Percentiles rank a stretch among this genome's conserved stretches.
phyloP scores from a whole-genome alignment of 2,113 vertebrate genomes.

The Chaenocephalus aceratus region DNA sequence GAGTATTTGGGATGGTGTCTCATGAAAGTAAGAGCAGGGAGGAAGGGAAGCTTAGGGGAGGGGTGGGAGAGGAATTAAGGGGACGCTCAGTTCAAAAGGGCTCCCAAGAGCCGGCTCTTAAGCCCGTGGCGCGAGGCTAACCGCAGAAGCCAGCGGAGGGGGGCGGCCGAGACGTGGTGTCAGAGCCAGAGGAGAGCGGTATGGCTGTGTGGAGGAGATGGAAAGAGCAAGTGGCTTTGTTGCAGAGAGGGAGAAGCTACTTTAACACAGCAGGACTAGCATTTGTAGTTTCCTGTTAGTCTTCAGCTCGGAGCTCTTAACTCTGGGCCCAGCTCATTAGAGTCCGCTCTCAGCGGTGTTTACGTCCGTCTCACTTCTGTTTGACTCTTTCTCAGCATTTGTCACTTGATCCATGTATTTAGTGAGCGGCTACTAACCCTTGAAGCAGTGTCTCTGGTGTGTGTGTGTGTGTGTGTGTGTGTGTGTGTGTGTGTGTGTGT shows the following conservation, averaged over 20 bases:
- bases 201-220: slow-evolving; percentile 14
- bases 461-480: slow-evolving; percentile 1
- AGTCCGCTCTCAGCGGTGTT: slow-evolving; percentile 14
- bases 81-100: slow-evolving; percentile 65
- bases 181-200: slow-evolving; percentile 46
- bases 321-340: slow-evolving; percentile 56
- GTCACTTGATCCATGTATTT: slow-evolving; percentile 30
- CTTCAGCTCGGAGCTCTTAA: slow-evolving; percentile 22
- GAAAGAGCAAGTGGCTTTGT: slow-evolving; percentile 7
- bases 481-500: slow-evolving; percentile 28
- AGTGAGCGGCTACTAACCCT: slow-evolving; percentile 22
- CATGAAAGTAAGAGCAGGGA: slow-evolving; percentile 47
- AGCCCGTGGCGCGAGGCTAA: slow-evolving; percentile 68
- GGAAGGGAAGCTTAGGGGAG: slow-evolving; percentile 8
- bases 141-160: slow-evolving; percentile 59
- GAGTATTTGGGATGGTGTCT: slow-evolving; percentile 43
- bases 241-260: slow-evolving; percentile 8
- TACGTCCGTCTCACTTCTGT: slow-evolving; percentile 31
- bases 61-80: slow-evolving; percentile 57
- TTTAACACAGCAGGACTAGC: slow-evolving; percentile 23
- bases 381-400: background rate
- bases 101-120: slow-evolving; percentile 64
- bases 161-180: slow-evolving; percentile 36
- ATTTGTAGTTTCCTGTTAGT: slow-evolving; percentile 35
- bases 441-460: slow-evolving; percentile 2